Evolutionary conservation across 2,797 vertebrate species (phyloP).

Genomic region (Pseudocheirus occidentalis): DNA sequence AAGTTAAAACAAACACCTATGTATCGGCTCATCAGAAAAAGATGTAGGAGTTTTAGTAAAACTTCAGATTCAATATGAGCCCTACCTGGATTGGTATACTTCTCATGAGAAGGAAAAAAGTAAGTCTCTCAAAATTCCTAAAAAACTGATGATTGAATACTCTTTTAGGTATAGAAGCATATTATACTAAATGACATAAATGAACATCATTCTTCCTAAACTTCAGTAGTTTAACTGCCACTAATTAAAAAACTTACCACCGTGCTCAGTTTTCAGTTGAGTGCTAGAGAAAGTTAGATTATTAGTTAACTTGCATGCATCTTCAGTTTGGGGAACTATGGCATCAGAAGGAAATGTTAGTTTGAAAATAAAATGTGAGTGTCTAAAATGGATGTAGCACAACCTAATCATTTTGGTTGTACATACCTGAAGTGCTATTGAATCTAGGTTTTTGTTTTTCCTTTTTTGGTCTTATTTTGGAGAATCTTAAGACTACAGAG

Average conservation of each 20-base stretch:
- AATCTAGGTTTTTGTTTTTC: constrained; percentile 17
- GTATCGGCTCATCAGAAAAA: neutral
- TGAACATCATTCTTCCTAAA: neutral
- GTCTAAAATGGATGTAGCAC: constrained; percentile 3
- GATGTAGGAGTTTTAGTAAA: neutral
- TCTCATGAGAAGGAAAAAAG: neutral
- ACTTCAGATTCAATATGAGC: neutral
- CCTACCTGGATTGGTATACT: neutral
- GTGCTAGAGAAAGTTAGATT: neutral
- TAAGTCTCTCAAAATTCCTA: neutral
- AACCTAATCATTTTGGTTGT: constrained; percentile 25
- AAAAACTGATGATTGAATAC: neutral
- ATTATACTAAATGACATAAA: neutral
- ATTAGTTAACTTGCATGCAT: neutral
- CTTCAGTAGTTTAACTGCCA: neutral
- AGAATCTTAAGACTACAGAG: constrained; percentile 57
- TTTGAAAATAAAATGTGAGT: constrained; percentile 45
- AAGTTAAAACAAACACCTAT: neutral
- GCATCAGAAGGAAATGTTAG: constrained; percentile 20
- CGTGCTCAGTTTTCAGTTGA: neutral
- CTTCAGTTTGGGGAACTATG: neutral
- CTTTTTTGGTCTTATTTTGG: constrained; percentile 33
- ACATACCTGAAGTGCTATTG: constrained; percentile 33
- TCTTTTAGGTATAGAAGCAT: neutral
- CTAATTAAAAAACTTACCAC: neutral